Base-by-base conservation (phyloP, 2,888 invertebrate species). In the Ectropis crepuscularia region DNA sequence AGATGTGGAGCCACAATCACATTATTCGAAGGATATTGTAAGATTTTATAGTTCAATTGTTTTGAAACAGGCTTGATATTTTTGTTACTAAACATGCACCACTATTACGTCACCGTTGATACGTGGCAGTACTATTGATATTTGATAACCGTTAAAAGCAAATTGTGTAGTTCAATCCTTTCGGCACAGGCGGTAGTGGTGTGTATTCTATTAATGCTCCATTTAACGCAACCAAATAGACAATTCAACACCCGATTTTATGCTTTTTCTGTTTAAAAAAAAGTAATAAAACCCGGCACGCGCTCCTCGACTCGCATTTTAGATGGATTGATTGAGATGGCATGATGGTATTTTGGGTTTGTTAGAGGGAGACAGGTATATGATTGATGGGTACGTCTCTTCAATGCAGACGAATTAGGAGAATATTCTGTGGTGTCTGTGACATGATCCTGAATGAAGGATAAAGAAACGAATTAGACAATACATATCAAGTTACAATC, bases 341-440 rank as follows among this genome's bases (percentile, higher is more conserved):
- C 57, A 6, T 58, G 71, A 82, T 57, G 4, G 36, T n/a, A 9
- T 7, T 6, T 11, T 6, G 0, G n/a, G 7, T 9, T 38, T 4
- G 78, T 45, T 36, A 12, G 74, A 90, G 60, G 36, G 76, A 72
- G 85, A 84, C 63, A 69, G 74, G 16, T 68, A 67, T 84, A 83
- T 83, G 85, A 89, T 87, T 83, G 83, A 90, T 85, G 87, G 78
- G 75, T 81, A 82, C 88, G 85, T 81, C 86, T 76, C 75, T 85
- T 78, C 62, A 89, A 90, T 89, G 86, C 84, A 88, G 86, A 89
- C 87, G 89, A 91, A 90, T 92, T 90, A 89, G 86, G 79, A 87
- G 87, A 88, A 88, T 68, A 87, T 88, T 88, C 88, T 86, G 88
- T 86, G 74, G 79, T 76, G 79, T 76, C 72, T 76, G 73, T 77